Conservation (phyloP, 1,140 invertebrate genomes). For the Drosophila burlai region DNA sequence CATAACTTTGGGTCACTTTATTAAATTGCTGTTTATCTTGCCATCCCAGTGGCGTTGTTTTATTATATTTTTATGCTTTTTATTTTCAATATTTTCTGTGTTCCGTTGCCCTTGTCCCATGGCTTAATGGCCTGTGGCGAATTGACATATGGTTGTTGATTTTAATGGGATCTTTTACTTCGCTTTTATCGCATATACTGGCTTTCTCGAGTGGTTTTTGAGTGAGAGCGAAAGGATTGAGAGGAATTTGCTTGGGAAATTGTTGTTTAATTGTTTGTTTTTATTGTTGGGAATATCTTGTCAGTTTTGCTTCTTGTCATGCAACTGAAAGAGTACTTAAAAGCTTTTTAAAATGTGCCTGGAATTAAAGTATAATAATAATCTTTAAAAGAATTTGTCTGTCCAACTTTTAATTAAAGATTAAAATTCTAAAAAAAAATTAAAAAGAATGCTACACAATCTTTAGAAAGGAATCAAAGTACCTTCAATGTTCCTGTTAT, state of each 20-base stretch:
- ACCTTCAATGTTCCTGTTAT: background rate
- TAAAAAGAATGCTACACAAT: background rate
- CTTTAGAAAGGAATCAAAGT: background rate
- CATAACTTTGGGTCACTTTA: slow-evolving; percentile 69
- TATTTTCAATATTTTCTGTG: slow-evolving; percentile 36
- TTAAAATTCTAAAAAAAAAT: background rate
- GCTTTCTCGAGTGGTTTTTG: background rate
- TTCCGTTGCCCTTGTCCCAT: slow-evolving; percentile 2
- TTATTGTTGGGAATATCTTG: background rate
- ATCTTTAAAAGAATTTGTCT: too few relatives aligned
- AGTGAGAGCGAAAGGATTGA: slow-evolving; percentile 23
- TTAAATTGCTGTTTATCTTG: slow-evolving; percentile 74
- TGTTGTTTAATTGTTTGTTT: slow-evolving; percentile 10
- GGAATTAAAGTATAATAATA: too few relatives aligned
- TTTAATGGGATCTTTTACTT: slow-evolving; percentile 60
- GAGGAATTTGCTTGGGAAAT: background rate
- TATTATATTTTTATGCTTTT: slow-evolving; percentile 9
- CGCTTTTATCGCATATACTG: slow-evolving; percentile 29
- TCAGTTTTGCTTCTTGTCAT: background rate
- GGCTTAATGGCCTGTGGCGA: slow-evolving; percentile 58
- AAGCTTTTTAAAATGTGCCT: background rate
- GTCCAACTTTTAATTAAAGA: background rate
- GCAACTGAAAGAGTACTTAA: background rate
- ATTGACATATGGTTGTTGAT: slow-evolving; percentile 69
- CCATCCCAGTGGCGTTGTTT: slow-evolving; percentile 22